Conservation (phyloP, 2,797 vertebrate species). For the Myripristis jacobus region DNA sequence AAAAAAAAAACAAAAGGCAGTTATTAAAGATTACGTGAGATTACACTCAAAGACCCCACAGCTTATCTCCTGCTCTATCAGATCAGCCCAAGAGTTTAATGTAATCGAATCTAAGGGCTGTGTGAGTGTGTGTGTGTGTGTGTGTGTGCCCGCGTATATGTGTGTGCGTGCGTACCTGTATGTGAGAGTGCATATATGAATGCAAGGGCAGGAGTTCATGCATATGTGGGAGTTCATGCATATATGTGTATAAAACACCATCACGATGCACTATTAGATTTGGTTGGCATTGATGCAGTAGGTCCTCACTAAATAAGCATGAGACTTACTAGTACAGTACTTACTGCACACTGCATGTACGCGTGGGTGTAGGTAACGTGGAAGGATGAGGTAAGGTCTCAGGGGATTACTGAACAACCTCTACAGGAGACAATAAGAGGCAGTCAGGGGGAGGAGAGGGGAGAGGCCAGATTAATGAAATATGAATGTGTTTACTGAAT, state of each 20-base stretch:
- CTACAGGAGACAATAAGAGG: conserved; percentile 72
- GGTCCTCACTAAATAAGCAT: conserved; percentile 36
- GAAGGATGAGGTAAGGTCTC: conserved; percentile 62
- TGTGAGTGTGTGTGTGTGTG: neutral
- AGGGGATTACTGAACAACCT: conserved; percentile 69
- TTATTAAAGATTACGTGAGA: conserved; percentile 6
- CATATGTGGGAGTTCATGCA: conserved; percentile 43
- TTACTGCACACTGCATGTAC: conserved; percentile 40
- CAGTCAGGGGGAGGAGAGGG: conserved; percentile 52
- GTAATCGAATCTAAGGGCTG: conserved; percentile 26
- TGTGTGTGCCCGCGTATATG: neutral
- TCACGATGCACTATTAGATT: conserved; percentile 49
- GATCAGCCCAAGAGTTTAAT: conserved; percentile 21
- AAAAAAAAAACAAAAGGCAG: neutral
- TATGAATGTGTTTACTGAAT: conserved; percentile 90
- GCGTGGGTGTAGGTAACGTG: conserved; percentile 63
- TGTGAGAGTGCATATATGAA: conserved; percentile 10
- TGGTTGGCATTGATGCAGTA: conserved; percentile 38
- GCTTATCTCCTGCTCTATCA: conserved; percentile 14
- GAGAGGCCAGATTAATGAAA: conserved; percentile 87
- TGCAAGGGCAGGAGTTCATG: conserved; percentile 7
- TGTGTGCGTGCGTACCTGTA: neutral
- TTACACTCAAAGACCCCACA: conserved; percentile 24
- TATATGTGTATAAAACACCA: conserved; percentile 14
- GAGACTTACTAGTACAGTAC: conserved; percentile 49